Evolutionary conservation across 2,888 invertebrate genomes (phyloP).

Genomic region (Mesorhabditis spiculigera): DNA sequence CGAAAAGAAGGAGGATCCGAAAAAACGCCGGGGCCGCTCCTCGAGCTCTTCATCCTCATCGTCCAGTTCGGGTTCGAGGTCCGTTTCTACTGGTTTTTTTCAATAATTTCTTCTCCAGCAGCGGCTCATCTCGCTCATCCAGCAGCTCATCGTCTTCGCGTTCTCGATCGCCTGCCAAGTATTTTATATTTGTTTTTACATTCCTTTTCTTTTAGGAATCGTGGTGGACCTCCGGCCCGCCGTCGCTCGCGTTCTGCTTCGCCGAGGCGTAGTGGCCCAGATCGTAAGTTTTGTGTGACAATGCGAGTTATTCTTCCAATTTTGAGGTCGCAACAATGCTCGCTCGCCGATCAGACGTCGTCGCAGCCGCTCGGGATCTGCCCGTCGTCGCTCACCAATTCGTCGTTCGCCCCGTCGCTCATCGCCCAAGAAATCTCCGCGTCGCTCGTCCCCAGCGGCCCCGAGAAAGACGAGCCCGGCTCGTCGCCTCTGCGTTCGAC

Average conservation of each 20-base stretch:
- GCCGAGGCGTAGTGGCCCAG: conserved; percentile 30
- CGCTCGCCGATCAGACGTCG: conserved; percentile 22
- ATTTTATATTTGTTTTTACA: conserved; percentile 6
- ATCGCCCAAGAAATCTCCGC: conserved; percentile 15
- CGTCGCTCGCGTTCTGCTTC: conserved; percentile 30
- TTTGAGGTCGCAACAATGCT: not conserved
- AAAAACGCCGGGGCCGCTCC: conserved; percentile 25
- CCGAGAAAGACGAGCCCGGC: conserved; percentile 25
- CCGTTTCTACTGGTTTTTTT: conserved; percentile 20
- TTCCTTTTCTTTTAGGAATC: not conserved
- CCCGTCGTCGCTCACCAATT: conserved; percentile 27
- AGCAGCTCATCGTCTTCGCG: conserved; percentile 10
- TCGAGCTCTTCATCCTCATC: conserved; percentile 26
- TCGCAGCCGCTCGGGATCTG: conserved; percentile 30
- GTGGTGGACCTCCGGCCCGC: conserved; percentile 10
- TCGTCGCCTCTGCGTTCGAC: conserved; percentile 31
- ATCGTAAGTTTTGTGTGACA: conserved; percentile 1
- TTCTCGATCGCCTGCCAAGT: conserved; percentile 6
- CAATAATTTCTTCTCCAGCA: conserved; percentile 10
- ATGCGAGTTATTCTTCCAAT: not conserved
- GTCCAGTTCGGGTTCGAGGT: conserved; percentile 28
- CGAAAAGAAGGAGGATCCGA: conserved; percentile 25
- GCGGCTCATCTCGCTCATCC: conserved; percentile 27
- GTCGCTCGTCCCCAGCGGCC: conserved; percentile 16
- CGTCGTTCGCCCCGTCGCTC: conserved; percentile 22